Conservation (phyloP, 1,140 invertebrate genomes). For the Saxidomus purpurata region DNA sequence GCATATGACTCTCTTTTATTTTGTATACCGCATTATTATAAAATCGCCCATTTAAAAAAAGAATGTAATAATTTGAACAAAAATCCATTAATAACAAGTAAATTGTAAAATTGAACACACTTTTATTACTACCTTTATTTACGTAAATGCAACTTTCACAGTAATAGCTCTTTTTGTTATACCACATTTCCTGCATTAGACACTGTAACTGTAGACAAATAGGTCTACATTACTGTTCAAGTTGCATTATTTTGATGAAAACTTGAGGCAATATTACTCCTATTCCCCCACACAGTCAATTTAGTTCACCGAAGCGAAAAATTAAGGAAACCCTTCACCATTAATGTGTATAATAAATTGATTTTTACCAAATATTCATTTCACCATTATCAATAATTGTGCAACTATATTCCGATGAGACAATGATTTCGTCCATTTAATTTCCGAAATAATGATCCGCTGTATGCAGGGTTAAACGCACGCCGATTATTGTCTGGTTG, state of each 20-base stretch:
- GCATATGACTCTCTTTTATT: too few species aligned
- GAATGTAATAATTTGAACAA: too few species aligned
- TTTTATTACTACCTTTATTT: too few species aligned
- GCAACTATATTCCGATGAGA: conserved; percentile 20
- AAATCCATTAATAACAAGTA: too few species aligned
- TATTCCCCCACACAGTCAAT: neutral
- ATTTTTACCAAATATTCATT: conserved; percentile 35
- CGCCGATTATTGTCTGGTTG: neutral
- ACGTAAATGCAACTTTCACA: too few species aligned
- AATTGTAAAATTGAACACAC: too few species aligned
- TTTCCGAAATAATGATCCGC: neutral
- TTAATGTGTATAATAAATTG: conserved; percentile 30
- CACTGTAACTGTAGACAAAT: neutral
- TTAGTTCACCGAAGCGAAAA: neutral
- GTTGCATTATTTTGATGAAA: neutral
- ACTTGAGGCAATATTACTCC: conserved; percentile 1
- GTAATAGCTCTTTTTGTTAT: neutral
- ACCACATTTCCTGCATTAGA: neutral
- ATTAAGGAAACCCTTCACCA: neutral
- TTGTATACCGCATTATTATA: too few species aligned
- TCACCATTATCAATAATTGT: conserved; percentile 28
- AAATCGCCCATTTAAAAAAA: too few species aligned
- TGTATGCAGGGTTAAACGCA: neutral
- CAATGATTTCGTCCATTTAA: conserved; percentile 35
- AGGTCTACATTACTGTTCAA: neutral